Conservation (phyloP, 1,140 invertebrate species). For the Drosophila ogumai region DNA sequence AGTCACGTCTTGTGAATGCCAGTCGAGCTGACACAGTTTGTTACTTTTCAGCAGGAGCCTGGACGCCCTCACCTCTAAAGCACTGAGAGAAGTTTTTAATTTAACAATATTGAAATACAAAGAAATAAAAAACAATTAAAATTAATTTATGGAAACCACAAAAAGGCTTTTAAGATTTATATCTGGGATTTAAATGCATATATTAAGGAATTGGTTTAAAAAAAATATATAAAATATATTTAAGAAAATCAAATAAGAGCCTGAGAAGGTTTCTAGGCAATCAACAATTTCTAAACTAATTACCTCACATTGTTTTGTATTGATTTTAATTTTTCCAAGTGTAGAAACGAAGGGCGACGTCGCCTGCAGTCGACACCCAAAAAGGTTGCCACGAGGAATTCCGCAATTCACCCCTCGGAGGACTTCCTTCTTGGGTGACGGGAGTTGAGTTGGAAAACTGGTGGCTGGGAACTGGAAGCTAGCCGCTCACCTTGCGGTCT, state of each 20-base stretch:
- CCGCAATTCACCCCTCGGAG: conserved; percentile 63
- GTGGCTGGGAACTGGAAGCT: conserved; percentile 6
- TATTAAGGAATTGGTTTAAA: not conserved
- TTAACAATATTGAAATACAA: not conserved
- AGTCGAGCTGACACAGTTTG: conserved; percentile 81
- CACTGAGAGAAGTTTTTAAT: not conserved
- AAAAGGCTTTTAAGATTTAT: too few relatives aligned
- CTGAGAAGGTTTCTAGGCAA: not conserved
- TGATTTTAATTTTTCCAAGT: not conserved
- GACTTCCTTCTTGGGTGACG: conserved; percentile 17
- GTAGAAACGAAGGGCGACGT: conserved; percentile 7
- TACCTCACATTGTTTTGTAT: not conserved
- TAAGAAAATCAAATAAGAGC: not conserved
- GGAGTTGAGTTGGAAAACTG: conserved; percentile 3
- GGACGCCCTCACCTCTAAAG: conserved; percentile 9
- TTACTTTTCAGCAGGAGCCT: conserved; percentile 71
- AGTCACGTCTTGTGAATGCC: conserved; percentile 80
- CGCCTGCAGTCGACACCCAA: conserved; percentile 74
- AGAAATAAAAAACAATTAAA: too few relatives aligned
- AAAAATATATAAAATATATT: not conserved
- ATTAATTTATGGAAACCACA: too few relatives aligned
- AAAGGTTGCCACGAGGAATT: conserved; percentile 65
- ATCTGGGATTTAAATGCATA: not conserved
- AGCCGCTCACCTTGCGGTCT: conserved; percentile 74
- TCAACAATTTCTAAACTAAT: not conserved